phyloP scores from a whole-genome alignment of 2,888 invertebrate genomes.

The Selenia dentaria region DNA sequence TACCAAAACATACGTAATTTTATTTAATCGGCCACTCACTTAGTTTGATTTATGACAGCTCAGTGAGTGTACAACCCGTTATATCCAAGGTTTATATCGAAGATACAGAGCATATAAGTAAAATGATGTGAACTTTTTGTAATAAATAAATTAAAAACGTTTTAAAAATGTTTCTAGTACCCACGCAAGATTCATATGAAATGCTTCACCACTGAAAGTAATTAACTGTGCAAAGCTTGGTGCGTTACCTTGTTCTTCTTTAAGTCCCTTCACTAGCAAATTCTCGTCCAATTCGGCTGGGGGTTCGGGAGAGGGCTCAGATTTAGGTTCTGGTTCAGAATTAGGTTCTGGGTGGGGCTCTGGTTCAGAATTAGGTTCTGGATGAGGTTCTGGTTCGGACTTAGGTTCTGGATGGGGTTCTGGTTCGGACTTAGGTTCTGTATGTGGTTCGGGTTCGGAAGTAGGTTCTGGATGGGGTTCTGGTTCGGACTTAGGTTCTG shows the following conservation, averaged over 20 bases:
- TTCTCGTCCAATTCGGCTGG: slow-evolving; percentile 66
- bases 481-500: slow-evolving; percentile 41
- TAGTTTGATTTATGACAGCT: too few relatives aligned
- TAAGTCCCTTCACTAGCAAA: slow-evolving; percentile 80
- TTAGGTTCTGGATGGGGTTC: slow-evolving; percentile 37
- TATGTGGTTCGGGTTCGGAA: slow-evolving; percentile 37
- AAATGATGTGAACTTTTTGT: too few relatives aligned
- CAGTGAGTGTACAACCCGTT: too few relatives aligned
- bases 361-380: slow-evolving; percentile 43
- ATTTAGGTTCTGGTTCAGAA: slow-evolving; percentile 36
- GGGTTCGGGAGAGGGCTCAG: slow-evolving; percentile 42
- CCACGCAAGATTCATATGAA: too few relatives aligned
- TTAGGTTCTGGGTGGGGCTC: slow-evolving; percentile 44
- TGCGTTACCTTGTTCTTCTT: slow-evolving; percentile 79
- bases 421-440: slow-evolving; percentile 27
- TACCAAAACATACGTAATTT: too few relatives aligned
- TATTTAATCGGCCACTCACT: too few relatives aligned
- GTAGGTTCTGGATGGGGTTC: slow-evolving; percentile 32
- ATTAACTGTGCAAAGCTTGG: slow-evolving; percentile 58
- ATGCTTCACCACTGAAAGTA: slow-evolving; percentile 21
- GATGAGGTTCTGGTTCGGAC: slow-evolving; percentile 38
- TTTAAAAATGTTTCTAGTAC: too few relatives aligned
- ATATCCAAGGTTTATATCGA: too few relatives aligned
- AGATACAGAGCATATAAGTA: too few relatives aligned
- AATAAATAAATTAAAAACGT: too few relatives aligned